Percentiles rank a stretch among this genome's conserved stretches.
These are phyloP conservation scores for Oncorhynchus kisutch DNA, from an alignment of 2,113 vertebrate genomes.

Conservation along the genomic window DNA sequence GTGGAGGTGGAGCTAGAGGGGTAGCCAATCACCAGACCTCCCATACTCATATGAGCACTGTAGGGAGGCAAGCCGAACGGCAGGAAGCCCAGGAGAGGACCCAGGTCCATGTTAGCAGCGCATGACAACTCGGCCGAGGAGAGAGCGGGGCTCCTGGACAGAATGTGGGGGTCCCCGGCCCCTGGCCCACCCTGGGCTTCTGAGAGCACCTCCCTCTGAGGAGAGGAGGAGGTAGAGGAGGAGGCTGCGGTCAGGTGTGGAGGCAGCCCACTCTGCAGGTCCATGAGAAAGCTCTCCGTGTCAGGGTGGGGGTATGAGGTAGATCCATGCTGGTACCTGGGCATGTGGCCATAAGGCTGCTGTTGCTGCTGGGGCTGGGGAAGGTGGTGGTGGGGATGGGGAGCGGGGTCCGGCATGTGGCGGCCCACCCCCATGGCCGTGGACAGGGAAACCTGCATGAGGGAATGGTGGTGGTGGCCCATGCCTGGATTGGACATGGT, in stretches of 20 bases:
- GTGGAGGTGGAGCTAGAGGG: constrained; percentile 63
- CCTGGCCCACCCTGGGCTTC: constrained; percentile 74
- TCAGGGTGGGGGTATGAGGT: constrained; percentile 95
- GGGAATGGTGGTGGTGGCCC: constrained; percentile 75
- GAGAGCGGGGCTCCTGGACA: constrained; percentile 84
- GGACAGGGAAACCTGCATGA: constrained; percentile 83
- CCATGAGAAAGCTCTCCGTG: constrained; percentile 93
- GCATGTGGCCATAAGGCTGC: constrained; percentile 72
- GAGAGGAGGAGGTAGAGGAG: constrained; percentile 75
- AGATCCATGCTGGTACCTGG: constrained; percentile 91
- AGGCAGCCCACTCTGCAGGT: constrained; percentile 89
- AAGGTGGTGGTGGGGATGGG: constrained; percentile 60
- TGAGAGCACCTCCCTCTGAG: constrained; percentile 79
- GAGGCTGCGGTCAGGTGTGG: constrained; percentile 76
- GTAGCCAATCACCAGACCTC: constrained; percentile 91
- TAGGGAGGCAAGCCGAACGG: constrained; percentile 90
- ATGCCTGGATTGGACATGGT: constrained; percentile 81
- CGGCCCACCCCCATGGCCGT: constrained; percentile 72
- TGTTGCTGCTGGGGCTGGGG: constrained; percentile 62
- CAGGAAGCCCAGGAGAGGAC: constrained; percentile 90
- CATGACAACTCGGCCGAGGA: constrained; percentile 86
- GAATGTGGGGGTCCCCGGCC: constrained; percentile 72
- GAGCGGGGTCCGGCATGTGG: constrained; percentile 61
- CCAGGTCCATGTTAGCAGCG: constrained; percentile 93
- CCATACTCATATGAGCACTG: constrained; percentile 84